phyloP scores from a whole-genome alignment of 2,113 vertebrate species.

The Lagopus muta region DNA sequence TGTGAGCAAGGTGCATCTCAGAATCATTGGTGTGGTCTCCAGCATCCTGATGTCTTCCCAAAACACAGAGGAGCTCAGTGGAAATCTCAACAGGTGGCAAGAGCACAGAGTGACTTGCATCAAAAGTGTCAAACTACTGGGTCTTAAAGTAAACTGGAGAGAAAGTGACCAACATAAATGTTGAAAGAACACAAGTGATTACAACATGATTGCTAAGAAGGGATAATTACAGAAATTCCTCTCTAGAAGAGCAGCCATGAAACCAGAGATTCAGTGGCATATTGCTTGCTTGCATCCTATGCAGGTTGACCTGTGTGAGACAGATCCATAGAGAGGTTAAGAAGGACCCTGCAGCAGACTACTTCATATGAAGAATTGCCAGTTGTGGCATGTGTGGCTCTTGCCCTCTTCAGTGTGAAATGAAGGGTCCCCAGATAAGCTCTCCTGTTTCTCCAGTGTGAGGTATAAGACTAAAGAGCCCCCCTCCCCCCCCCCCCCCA shows the following conservation, averaged over 20 bases:
- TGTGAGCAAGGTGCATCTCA: neutral
- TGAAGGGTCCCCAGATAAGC: neutral
- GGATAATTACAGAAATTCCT: neutral
- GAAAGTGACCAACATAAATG: neutral
- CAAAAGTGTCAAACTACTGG: neutral
- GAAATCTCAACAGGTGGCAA: neutral
- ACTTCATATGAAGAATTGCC: neutral
- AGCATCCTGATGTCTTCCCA: rapidly evolving
- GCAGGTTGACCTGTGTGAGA: neutral
- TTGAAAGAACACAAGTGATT: neutral
- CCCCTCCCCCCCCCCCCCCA: no score
- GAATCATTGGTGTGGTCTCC: neutral
- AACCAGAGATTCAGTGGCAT: neutral
- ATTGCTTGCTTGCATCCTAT: neutral
- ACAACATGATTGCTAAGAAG: neutral
- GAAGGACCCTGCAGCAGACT: neutral
- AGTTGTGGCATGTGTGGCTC: neutral
- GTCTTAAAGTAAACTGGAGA: neutral
- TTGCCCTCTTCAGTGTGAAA: neutral
- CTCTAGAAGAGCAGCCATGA: neutral
- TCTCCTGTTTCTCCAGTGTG: neutral
- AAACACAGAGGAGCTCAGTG: neutral
- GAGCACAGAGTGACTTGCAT: neutral
- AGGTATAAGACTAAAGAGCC: neutral
- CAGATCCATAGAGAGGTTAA: neutral